Evolutionary conservation across 2,888 invertebrate genomes (phyloP).

Genomic region (Dorcus parallelipipedus): DNA sequence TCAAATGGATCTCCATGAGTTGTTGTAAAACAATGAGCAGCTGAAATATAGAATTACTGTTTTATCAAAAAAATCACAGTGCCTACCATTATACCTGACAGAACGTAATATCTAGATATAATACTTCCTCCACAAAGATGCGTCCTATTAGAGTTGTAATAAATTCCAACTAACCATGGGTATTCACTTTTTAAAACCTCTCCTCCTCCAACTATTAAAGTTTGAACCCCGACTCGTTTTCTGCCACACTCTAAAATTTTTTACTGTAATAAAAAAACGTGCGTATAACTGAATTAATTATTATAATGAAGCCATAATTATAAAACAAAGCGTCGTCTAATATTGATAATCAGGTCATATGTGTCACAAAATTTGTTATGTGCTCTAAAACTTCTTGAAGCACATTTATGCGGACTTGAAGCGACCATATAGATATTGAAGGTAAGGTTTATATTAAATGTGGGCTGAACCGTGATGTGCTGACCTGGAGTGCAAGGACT

Average conservation of each 20-base stretch:
- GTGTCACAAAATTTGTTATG: not conserved
- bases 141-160: not conserved
- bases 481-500: slow-evolving; percentile 2
- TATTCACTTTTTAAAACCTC: not conserved
- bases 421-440: not conserved
- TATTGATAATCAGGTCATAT: slow-evolving; percentile 1
- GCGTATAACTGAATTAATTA: not conserved
- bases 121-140: slow-evolving; percentile 16
- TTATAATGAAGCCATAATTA: not conserved
- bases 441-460: not conserved
- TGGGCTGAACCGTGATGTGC: not conserved
- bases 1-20: slow-evolving; percentile 10
- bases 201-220: not conserved
- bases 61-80: not conserved
- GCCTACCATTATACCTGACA: slow-evolving; percentile 10
- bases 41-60: slow-evolving; percentile 1
- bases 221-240: not conserved
- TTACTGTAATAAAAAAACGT: not conserved
- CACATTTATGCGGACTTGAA: no score
- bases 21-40: slow-evolving; percentile 30
- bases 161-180: not conserved
- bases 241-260: slow-evolving; percentile 1
- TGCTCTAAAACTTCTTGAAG: no score
- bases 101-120: slow-evolving; percentile 5
- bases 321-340: not conserved